Evolutionary conservation across 2,888 invertebrate species (phyloP), one percentile per base, ranked within the genome.

Genomic region (Nebria salina): DNA sequence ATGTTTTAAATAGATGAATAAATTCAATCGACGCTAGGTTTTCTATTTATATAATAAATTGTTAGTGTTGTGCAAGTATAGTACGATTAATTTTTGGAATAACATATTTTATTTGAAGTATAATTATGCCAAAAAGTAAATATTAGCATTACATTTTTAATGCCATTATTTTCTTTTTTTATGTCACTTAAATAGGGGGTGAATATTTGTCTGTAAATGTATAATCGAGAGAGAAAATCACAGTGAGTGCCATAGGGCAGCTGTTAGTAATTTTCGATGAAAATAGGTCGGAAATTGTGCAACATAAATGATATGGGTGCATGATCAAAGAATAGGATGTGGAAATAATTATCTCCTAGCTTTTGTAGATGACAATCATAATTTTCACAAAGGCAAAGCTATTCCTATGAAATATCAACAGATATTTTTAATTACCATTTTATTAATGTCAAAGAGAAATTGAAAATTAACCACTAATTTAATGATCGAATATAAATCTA

Each of bases 301-400:
- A 75, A 75, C 80, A 72, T 80, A 80, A 80, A 80, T 80, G 80
- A 68, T 80, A 68, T 80, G 75, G 80, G 75, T 79, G 65, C 65
- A 80, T 72, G 80, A 80, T 80, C 80, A 80, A 80, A 80, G 80
- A 75, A 75, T 68, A 75, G 80, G 80, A 80, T 80, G 72, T 72
- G 65, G 70, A 75, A 72, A 80, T 80, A 80, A 80, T 80, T 80
- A 80, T 80, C 6, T 8, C 68, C 80, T 75, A 72, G 75, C 64
- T 54, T 20, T 26, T 20, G 75, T 64, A 65, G 75, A 11, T 80
- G 80, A 75, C 80, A 80, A 75, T 70, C 75, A 80, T 42, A 54
- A 75, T 20, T 15, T 25, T 11, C 43, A 64, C 80, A 80, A 79
- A 75, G 79, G n/a, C 54, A 70, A 70, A 20, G 15, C 70, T 70